phyloP scores from a whole-genome alignment of 1,140 invertebrate genomes.

The Telenomus remus region DNA sequence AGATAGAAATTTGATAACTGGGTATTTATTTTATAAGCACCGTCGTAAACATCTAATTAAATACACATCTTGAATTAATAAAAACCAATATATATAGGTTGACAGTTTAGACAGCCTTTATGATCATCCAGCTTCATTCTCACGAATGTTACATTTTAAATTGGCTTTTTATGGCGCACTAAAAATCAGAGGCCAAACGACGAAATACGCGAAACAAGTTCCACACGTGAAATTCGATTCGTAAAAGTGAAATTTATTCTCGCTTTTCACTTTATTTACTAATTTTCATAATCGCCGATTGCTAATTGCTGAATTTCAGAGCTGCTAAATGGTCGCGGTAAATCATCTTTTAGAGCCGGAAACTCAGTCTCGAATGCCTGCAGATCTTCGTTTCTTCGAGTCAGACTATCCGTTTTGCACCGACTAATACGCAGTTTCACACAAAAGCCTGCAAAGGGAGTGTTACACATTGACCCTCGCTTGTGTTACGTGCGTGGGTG shows the following conservation, averaged over 20 bases:
- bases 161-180: slow-evolving; percentile 39
- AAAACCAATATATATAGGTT: slow-evolving; percentile 51
- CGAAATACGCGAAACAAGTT: too few relatives aligned
- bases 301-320: too few relatives aligned
- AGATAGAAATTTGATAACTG: slow-evolving; percentile 57
- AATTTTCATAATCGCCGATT: too few relatives aligned
- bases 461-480: slow-evolving; percentile 73
- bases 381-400: slow-evolving; percentile 49
- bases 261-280: too few relatives aligned
- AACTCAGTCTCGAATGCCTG: too few relatives aligned
- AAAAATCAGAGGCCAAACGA: slow-evolving; percentile 10
- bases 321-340: too few relatives aligned
- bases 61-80: slow-evolving; percentile 57
- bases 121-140: slow-evolving; percentile 33
- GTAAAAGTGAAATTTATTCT: too few relatives aligned
- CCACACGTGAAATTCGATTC: too few relatives aligned
- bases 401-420: slow-evolving; percentile 60
- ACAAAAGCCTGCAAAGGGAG: slow-evolving; percentile 69
- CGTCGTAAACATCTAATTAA: slow-evolving; percentile 56
- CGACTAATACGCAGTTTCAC: slow-evolving; percentile 71
- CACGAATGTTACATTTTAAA: slow-evolving; percentile 52
- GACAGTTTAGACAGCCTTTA: slow-evolving; percentile 27
- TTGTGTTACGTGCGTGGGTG: slow-evolving; percentile 66
- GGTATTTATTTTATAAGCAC: slow-evolving; percentile 53
- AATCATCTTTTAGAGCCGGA: too few relatives aligned